Percentiles rank a stretch among this genome's conserved stretches.
Conservation (phyloP, 1,140 invertebrate genomes). For the Eulimnadia texana region DNA sequence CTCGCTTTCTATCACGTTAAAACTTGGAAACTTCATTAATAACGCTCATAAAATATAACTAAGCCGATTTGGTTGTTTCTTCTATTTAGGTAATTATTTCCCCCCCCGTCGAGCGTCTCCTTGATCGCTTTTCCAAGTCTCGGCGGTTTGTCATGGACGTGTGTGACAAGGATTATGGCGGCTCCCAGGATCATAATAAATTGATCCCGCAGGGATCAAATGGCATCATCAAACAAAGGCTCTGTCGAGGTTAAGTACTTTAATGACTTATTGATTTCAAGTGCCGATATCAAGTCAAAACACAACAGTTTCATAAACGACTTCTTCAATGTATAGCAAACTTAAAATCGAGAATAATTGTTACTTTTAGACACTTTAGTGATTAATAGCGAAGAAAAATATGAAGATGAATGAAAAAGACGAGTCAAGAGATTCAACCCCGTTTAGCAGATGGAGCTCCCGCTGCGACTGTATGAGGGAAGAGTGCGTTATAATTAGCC, state of each 20-base stretch:
- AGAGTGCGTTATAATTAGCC: constrained; percentile 91
- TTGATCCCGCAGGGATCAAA: neutral
- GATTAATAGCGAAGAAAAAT: too few relatives aligned
- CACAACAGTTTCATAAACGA: too few relatives aligned
- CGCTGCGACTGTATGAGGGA: constrained; percentile 77
- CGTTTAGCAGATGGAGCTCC: constrained; percentile 23
- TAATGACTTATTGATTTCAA: neutral
- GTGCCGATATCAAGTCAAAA: neutral
- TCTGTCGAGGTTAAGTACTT: neutral
- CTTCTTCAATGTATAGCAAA: too few relatives aligned
- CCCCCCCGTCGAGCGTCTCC: too few relatives aligned
- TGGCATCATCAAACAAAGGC: neutral
- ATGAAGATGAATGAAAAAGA: too few relatives aligned
- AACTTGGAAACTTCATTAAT: too few relatives aligned
- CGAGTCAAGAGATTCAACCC: neutral
- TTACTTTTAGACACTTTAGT: too few relatives aligned
- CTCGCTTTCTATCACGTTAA: too few relatives aligned
- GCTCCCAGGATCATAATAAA: neutral
- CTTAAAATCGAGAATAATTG: too few relatives aligned
- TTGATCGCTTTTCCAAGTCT: too few relatives aligned
- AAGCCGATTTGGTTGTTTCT: neutral
- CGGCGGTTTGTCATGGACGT: too few relatives aligned
- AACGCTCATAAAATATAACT: too few relatives aligned
- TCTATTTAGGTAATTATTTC: neutral
- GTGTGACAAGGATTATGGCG: neutral